Evolutionary conservation across 2,888 invertebrate species (phyloP), one percentile per base, ranked within the genome.

Genomic region (Nomada goodeniana): DNA sequence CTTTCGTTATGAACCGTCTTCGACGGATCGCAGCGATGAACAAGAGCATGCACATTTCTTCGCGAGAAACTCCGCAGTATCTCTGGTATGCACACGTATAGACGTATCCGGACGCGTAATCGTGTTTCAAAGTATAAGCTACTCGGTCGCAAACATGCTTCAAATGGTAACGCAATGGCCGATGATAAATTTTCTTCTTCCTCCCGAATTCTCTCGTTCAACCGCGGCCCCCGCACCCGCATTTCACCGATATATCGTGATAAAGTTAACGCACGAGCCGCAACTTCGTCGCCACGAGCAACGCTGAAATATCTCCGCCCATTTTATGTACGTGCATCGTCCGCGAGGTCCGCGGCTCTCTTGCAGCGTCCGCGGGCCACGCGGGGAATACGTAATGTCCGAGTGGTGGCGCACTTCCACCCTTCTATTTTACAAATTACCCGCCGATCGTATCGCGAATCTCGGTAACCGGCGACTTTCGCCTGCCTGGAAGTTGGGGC

Each of bases 271-370:
- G 36, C 36, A 11, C 20, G 59, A 59, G 36, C 47, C 50, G 65
- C 23, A 63, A 26, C 50, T 42, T 69, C 76, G 61, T 36, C 64
- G 42, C 55, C 23, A 74, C 42, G n/a, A 36, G 76, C 73, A 72
- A 65, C 74, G 80, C 80, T 90, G 89, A 91, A 90, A 91, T 91
- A 91, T 91, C 89, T 89, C 91, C 88, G 85, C 86, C 86, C 89
- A 89, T 91, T 91, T 91, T 91, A 89, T 91, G 36, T 36, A 36
- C 36, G 36, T 36, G 5, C 36, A 90, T 91, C 86, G 84, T 81
- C 88, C 86, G 86, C 85, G 85, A 86, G 84, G 85, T 78, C 78
- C 77, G 77, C 84, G 79, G 82, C 69, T 73, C 85, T 77, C 79
- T 78, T 84, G 78, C 76, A 87, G n/a, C 85, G 83, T 70, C 74